Conservation (phyloP, 2,113 vertebrate species). For the Onychorhynchus coronatus region DNA sequence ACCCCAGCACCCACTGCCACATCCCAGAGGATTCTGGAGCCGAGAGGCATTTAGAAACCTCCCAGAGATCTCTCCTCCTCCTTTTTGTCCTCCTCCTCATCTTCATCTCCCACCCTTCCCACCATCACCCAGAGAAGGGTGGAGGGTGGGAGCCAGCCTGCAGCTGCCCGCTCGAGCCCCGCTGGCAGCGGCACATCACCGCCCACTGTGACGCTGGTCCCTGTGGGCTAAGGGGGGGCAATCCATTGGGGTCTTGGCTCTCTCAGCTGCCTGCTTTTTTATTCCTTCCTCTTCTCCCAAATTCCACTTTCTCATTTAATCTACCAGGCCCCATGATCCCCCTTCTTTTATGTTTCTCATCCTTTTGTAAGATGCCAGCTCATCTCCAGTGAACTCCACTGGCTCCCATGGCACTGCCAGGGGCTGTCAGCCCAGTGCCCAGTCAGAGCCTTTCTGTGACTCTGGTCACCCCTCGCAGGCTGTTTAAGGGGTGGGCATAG, state of each 20-base stretch:
- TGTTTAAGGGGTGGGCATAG: neutral
- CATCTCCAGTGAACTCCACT: neutral
- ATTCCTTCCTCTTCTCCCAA: neutral
- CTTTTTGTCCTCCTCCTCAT: neutral
- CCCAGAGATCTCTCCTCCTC: neutral
- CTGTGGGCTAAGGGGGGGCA: accelerated
- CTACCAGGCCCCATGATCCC: neutral
- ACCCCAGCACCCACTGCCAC: neutral
- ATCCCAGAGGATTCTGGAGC: neutral
- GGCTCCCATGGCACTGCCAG: neutral
- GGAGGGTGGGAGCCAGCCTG: neutral
- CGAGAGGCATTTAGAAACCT: neutral
- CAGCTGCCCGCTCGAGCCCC: neutral
- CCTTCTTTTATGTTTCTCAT: neutral
- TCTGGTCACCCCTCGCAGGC: neutral
- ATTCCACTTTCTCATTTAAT: neutral
- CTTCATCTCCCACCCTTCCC: neutral
- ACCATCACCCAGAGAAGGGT: neutral
- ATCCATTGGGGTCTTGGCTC: too few species aligned
- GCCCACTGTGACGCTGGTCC: neutral
- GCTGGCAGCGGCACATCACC: neutral
- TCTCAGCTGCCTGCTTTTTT: neutral
- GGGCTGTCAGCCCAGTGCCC: neutral
- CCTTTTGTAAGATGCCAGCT: neutral
- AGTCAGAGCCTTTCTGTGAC: neutral